Evolutionary conservation across 2,888 invertebrate genomes (phyloP), one percentile per base, ranked within the genome.

Genomic region (Protonemura montana): DNA sequence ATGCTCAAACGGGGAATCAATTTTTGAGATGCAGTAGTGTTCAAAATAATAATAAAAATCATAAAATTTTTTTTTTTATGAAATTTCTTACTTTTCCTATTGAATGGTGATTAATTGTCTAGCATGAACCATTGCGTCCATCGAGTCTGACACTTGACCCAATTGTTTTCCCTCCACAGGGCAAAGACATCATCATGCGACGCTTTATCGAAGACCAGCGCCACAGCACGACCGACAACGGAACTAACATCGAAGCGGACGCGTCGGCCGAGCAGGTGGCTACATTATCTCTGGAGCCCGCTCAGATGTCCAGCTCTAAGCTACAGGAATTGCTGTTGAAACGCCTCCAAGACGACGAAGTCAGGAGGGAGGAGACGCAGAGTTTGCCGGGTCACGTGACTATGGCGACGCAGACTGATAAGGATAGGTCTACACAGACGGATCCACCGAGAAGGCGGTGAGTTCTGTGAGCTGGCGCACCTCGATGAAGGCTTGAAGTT

Each of bases 121-220:
- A n/a, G n/a, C n/a, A n/a, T n/a, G n/a, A n/a, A n/a, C n/a, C n/a
- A n/a, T n/a, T n/a, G n/a, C n/a, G n/a, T n/a, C n/a, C 35, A 6
- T 35, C 35, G 10, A 35, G 3, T 16, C 16, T 35, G 5, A 35
- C 3, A 35, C 35, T 35, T 6, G 35, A 3, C 35, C 10, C 5
- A 35, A 35, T 35, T 35, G 35, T 3, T 10, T 35, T 35, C 10
- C 10, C 3, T 35, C 35, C 27, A 10, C 86, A 86, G 89, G 97
- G 97, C 0, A 97, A 97, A 92, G 96, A 97, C 90, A 95, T 97
- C 88, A 92, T 97, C 0, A 95, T 97, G 94, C 94, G 95, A 89
- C 92, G 97, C 86, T 97, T 97, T 90, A 97, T 97, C 88, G 95
- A 97, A 90, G 97, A 97, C 90, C 97, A 93, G 85, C 88, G 87